Conservation (phyloP, 2,113 vertebrate species). For the Sialia sialis region DNA sequence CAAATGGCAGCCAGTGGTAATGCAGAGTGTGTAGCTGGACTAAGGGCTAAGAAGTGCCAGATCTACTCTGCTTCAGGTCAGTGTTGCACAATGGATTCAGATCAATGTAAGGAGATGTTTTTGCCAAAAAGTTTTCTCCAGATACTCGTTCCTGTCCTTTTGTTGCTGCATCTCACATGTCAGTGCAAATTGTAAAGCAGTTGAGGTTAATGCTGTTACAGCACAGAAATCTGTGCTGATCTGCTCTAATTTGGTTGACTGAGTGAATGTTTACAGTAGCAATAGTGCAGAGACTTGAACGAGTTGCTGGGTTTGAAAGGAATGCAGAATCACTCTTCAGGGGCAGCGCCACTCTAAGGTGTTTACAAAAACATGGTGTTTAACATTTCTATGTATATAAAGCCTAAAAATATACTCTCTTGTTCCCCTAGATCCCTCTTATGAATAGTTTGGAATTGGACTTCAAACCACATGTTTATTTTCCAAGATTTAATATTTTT, state of each 20-base stretch:
- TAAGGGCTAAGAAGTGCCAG: background rate
- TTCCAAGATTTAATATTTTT: background rate
- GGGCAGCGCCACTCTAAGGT: background rate
- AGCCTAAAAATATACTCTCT: background rate
- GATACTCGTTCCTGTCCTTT: background rate
- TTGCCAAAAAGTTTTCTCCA: background rate
- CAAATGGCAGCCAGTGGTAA: background rate
- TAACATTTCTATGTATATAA: background rate
- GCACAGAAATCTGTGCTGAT: background rate
- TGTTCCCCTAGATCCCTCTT: background rate
- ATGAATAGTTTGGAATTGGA: background rate
- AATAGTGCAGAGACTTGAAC: background rate
- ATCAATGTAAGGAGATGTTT: background rate
- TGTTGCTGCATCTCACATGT: background rate
- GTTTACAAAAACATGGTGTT: background rate
- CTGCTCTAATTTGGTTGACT: background rate
- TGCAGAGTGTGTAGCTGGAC: background rate
- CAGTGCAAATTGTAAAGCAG: background rate
- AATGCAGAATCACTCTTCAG: background rate
- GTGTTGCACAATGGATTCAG: fast-evolving
- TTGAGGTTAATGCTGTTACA: background rate
- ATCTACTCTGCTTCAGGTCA: background rate
- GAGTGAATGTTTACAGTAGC: background rate
- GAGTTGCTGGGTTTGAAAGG: background rate
- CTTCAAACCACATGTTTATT: background rate